Conservation (phyloP, 2,797 vertebrate genomes). For the Eulemur coronatus region DNA sequence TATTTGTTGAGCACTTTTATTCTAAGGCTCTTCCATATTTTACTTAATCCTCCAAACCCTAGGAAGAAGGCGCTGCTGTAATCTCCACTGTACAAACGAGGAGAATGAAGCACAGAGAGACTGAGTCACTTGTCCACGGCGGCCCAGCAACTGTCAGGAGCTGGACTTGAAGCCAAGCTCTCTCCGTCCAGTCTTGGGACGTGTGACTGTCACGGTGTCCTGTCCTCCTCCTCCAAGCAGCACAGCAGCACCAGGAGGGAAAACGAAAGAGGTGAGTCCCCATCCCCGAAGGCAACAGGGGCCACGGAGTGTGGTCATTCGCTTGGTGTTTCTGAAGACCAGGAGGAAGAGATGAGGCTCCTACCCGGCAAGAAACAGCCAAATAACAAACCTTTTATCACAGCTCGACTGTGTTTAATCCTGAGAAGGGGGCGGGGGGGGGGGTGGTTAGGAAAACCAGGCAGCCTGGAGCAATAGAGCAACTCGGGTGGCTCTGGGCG, state of each 20-base stretch:
- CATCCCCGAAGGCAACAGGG: rapidly evolving
- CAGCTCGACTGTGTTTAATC: background rate
- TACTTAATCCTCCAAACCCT: background rate
- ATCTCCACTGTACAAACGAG: background rate
- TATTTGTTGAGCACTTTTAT: background rate
- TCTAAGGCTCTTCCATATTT: background rate
- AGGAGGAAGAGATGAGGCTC: background rate
- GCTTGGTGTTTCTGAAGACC: background rate
- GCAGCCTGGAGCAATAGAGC: rapidly evolving
- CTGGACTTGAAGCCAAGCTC: background rate
- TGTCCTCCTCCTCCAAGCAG: background rate
- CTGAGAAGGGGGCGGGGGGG: too few relatives aligned
- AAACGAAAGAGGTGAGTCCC: too few relatives aligned
- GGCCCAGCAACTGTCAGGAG: background rate
- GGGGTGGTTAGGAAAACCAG: background rate
- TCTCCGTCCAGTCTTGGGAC: background rate
- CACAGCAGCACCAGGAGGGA: background rate
- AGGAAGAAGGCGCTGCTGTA: background rate
- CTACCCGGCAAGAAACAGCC: background rate
- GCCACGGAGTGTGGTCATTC: background rate
- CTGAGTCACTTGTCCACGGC: background rate
- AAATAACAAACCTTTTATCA: background rate
- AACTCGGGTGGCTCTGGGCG: background rate
- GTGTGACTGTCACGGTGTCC: rapidly evolving
- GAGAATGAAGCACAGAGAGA: background rate